phyloP scores from a whole-genome alignment of 2,113 vertebrate genomes.

The Daubentonia madagascariensis region DNA sequence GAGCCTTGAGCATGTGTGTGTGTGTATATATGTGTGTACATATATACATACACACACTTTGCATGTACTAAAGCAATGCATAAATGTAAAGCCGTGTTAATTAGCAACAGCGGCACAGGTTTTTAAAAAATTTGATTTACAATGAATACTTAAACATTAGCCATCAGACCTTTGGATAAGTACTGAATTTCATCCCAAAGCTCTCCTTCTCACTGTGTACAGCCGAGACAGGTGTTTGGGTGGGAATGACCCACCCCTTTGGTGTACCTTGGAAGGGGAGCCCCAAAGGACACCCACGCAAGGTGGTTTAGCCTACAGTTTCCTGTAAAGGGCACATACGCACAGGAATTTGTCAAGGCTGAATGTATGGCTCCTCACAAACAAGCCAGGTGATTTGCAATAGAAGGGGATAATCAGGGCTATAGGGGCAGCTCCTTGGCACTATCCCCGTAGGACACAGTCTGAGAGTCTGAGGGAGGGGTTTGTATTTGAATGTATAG shows the following conservation, averaged over 20 bases:
- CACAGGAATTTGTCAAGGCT: background rate
- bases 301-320: background rate
- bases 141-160: slow-evolving; percentile 17
- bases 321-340: background rate
- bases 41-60: background rate
- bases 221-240: background rate
- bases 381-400: background rate
- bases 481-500: background rate
- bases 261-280: background rate
- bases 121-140: background rate
- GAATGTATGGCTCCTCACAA: background rate
- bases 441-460: background rate
- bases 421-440: background rate
- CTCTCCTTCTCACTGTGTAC: background rate
- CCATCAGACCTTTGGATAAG: background rate
- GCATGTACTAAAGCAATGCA: background rate
- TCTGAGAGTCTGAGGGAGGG: background rate
- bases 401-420: background rate
- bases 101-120: background rate
- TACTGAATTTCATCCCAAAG: background rate
- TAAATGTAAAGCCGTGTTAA: background rate
- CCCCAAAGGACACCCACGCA: background rate
- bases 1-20: background rate
- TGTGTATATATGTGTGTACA: background rate
- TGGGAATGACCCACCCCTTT: background rate